phyloP scores from a whole-genome alignment of 1,140 invertebrate species.

The Campoletis sonorensis region DNA sequence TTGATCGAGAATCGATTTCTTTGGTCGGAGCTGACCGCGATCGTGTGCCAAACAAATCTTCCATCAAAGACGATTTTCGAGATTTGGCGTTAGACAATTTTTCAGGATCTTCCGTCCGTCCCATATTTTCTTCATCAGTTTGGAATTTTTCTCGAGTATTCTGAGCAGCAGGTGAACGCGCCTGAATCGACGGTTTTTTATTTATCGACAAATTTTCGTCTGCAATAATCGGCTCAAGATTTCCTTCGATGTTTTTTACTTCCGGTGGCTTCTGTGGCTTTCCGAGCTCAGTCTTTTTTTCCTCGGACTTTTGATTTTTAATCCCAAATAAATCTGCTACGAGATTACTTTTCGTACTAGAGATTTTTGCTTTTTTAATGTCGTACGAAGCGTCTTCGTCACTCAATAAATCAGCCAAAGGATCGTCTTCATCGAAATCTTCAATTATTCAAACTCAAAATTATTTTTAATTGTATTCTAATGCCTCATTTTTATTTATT shows the following conservation, averaged over 20 bases:
- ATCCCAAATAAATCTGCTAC: constrained; percentile 31
- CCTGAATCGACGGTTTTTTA: not conserved
- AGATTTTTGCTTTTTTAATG: constrained; percentile 45
- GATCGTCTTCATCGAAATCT: constrained; percentile 61
- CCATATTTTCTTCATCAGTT: constrained; percentile 39
- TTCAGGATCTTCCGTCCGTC: constrained; percentile 47
- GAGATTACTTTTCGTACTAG: constrained; percentile 24
- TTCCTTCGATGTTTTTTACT: not conserved
- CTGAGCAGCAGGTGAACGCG: not conserved
- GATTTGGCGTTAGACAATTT: constrained; percentile 48
- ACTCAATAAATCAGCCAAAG: constrained; percentile 58
- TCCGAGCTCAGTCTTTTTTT: not conserved
- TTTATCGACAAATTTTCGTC: not conserved
- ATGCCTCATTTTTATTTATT: not conserved
- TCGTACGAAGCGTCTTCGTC: constrained; percentile 58
- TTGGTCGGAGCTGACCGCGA: constrained; percentile 43
- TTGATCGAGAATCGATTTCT: constrained; percentile 40
- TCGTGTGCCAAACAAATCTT: constrained; percentile 64
- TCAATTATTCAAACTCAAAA: constrained; percentile 10
- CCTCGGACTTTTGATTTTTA: constrained; percentile 5
- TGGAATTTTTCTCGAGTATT: not conserved
- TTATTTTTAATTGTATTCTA: not conserved
- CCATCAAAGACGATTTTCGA: constrained; percentile 61
- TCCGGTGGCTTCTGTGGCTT: constrained; percentile 6
- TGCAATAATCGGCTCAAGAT: not conserved